These are phyloP conservation scores for Cataglyphis albicans DNA, from an alignment of 2,888 invertebrate species.

Conservation along the genomic window DNA sequence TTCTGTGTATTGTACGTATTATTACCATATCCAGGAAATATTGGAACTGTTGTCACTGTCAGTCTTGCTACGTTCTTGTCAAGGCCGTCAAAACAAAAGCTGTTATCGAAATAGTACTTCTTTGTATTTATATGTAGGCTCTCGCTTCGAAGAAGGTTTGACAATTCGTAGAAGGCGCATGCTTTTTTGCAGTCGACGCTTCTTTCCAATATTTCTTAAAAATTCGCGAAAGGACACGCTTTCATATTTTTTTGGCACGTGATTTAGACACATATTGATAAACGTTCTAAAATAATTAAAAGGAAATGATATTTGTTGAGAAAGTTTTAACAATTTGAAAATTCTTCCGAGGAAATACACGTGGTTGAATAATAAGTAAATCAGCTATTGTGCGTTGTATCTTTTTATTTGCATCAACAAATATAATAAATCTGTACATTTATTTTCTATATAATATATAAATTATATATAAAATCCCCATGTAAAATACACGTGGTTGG, in stretches of 20 bases:
- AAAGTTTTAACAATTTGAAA: not conserved
- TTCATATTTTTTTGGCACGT: not conserved
- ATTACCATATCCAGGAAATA: not conserved
- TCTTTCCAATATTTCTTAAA: slow-evolving; percentile 11
- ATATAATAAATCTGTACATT: not conserved
- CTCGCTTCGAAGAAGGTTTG: slow-evolving; percentile 44
- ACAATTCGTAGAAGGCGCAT: slow-evolving; percentile 21
- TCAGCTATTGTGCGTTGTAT: not conserved
- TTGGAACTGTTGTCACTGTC: slow-evolving; percentile 54
- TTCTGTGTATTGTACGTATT: not conserved
- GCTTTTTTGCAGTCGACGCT: slow-evolving; percentile 49
- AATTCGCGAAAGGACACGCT: slow-evolving; percentile 33
- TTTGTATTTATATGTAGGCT: slow-evolving; percentile 45
- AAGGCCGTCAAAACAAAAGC: slow-evolving; percentile 46
- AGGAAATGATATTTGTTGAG: slow-evolving; percentile 15
- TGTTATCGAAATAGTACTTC: not conserved
- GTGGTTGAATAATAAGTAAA: not conserved
- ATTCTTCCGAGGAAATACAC: not conserved
- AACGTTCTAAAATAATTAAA: slow-evolving; percentile 15
- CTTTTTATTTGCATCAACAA: slow-evolving; percentile 1
- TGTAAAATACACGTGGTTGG: not conserved
- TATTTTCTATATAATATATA: slow-evolving; percentile 1
- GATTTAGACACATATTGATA: slow-evolving; percentile 24
- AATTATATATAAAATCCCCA: not conserved
- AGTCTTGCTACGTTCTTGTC: slow-evolving; percentile 33